Percentiles rank a stretch among this genome's conserved stretches.
Evolutionary conservation across 2,888 invertebrate genomes (phyloP).

Genomic region (Odiellus spinosus): DNA sequence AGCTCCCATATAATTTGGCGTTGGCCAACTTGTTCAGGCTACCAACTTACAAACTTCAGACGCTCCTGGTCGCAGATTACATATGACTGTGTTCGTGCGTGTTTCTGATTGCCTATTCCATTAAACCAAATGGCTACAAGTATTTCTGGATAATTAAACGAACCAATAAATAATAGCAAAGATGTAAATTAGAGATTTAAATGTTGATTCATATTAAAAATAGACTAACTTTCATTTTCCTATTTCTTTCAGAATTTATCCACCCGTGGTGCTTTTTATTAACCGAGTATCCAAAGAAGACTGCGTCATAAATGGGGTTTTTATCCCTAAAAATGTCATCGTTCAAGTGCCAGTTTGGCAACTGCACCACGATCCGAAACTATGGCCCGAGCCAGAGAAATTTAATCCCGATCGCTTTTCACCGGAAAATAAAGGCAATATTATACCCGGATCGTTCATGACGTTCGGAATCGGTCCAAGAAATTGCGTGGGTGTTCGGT

Average conservation of each 20-base stretch:
- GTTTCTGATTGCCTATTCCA: too few relatives aligned
- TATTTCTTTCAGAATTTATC: constrained; percentile 13
- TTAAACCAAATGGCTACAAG: too few relatives aligned
- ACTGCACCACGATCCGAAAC: constrained; percentile 21
- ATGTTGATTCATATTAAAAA: too few relatives aligned
- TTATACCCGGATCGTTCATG: constrained; percentile 10
- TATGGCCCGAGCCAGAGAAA: constrained; percentile 21
- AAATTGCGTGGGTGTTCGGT: constrained; percentile 17
- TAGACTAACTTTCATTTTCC: too few relatives aligned
- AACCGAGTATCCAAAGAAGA: constrained; percentile 8
- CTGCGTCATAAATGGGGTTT: constrained; percentile 10
- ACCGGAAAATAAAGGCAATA: constrained; percentile 8
- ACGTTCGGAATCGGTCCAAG: constrained; percentile 19
- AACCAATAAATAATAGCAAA: too few relatives aligned
- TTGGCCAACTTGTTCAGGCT: too few relatives aligned
- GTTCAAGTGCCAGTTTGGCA: constrained; percentile 21
- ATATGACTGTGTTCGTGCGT: too few relatives aligned
- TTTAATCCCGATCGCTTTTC: constrained; percentile 22
- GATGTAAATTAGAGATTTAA: too few relatives aligned
- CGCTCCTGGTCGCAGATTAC: too few relatives aligned
- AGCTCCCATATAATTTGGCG: too few relatives aligned
- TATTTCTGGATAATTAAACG: too few relatives aligned
- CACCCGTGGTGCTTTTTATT: constrained; percentile 18
- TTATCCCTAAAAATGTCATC: constrained; percentile 19
- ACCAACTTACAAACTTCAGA: too few relatives aligned